Conservation (phyloP, 2,113 vertebrate genomes). For the Clarias magur region DNA sequence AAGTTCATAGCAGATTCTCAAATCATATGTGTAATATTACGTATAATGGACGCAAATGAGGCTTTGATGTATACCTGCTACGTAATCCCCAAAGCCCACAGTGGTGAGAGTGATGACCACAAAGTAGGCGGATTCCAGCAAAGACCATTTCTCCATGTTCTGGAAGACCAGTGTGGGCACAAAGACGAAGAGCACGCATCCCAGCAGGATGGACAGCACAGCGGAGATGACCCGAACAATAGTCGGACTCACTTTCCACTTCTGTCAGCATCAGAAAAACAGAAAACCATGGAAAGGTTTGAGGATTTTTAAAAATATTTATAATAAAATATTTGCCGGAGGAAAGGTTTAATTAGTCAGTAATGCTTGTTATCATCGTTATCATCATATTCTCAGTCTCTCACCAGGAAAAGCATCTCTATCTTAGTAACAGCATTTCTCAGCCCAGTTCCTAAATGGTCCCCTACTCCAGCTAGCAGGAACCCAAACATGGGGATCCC, state of each 20-base stretch:
- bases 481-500: constrained; percentile 89
- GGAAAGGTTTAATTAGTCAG: neutral
- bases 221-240: constrained; percentile 83
- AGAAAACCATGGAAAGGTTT: neutral
- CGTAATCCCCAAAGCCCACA: constrained; percentile 89
- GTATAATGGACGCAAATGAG: neutral
- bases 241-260: constrained; percentile 82
- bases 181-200: constrained; percentile 82
- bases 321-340: neutral
- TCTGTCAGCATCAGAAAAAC: constrained; percentile 67
- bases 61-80: constrained; percentile 75
- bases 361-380: neutral
- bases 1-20: neutral
- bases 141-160: constrained; percentile 77
- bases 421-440: constrained; percentile 81
- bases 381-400: constrained; percentile 37
- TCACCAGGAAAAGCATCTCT: constrained; percentile 85
- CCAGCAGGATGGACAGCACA: constrained; percentile 83
- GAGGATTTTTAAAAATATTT: neutral
- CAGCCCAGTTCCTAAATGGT: constrained; percentile 84
- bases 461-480: constrained; percentile 84
- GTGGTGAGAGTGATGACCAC: constrained; percentile 90
- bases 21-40: neutral
- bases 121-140: constrained; percentile 85
- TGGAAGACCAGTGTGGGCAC: constrained; percentile 82